Base-by-base conservation (phyloP, 2,797 vertebrate species). In the Myotis vivesi region DNA sequence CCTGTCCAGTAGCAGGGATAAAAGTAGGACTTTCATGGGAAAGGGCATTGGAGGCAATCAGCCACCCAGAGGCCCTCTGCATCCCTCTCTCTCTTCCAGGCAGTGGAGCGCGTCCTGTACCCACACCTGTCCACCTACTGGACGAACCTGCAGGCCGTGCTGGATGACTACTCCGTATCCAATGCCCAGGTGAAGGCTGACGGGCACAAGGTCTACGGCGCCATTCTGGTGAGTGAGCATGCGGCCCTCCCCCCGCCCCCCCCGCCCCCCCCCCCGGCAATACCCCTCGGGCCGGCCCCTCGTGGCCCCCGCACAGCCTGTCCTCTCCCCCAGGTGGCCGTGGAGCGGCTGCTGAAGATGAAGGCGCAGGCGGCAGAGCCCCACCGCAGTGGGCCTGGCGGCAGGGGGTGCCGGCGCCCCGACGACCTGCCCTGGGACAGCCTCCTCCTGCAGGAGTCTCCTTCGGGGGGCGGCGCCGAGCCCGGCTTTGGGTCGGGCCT, bases 111-210 rank as follows among this genome's bases (percentile, higher is more conserved):
- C 11, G 99, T 99, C 3, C 98, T 99, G 0, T 99, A 99, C 83
- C 99, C 99, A 5, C 99, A 99, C 66, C 98, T 99, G 2, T 98
- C 99, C 41, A 99, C 99, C 2, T 99, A 99, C 97, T 99, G 99
- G 99, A 98, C 99, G 12, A 99, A 99, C 97, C 98, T 99, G 1
- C 99, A 99, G 96, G 99, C 99, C 0, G 99, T 99, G 84, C 97
- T 99, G 82, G 99, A 99, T 0, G 99, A 99, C 82, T 99, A 99
- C 91, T 99, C 99, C 0, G 99, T 99, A 2, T 99, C 99, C 84
- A 99, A 99, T 1, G 99, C 99, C 0, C 99, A 99, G 97, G 99
- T 99, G 86, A 99, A 99, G 94, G 99, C 99, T 0, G 99, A 99
- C 0, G 99, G 99, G 8, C 99, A 99, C 97, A 99, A 99, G 59